phyloP scores from a whole-genome alignment of 2,888 invertebrate genomes.

The Parasteatoda lunata region DNA sequence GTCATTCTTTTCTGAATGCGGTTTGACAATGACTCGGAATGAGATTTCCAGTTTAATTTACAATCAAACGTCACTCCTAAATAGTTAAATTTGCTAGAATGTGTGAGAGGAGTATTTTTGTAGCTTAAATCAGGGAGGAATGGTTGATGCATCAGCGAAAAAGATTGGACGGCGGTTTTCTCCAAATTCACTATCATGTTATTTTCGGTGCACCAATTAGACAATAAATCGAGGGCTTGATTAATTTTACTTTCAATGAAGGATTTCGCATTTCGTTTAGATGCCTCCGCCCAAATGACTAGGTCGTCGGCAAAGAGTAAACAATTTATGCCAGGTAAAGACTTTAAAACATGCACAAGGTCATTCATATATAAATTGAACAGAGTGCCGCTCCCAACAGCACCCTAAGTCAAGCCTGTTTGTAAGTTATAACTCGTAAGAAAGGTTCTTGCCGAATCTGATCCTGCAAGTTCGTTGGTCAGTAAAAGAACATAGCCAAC shows the following conservation, averaged over 20 bases:
- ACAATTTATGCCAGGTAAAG: not conserved
- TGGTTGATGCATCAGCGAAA: not conserved
- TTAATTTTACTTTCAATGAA: not conserved
- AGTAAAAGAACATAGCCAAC: no score
- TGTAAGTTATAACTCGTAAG: no score
- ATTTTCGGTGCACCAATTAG: no score
- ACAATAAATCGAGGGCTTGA: not conserved
- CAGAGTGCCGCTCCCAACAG: not conserved
- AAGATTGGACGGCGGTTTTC: not conserved
- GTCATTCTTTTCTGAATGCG: no score
- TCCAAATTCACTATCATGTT: no score
- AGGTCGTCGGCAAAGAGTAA: not conserved
- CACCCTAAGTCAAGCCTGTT: constrained; percentile 1
- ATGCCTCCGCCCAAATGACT: not conserved
- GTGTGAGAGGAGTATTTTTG: not conserved
- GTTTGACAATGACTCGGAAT: not conserved
- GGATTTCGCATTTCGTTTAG: not conserved
- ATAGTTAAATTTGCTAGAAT: no score
- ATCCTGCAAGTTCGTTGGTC: no score
- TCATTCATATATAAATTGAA: not conserved
- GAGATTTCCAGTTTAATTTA: no score
- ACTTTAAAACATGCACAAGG: not conserved
- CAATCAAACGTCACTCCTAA: no score
- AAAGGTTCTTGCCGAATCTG: no score
- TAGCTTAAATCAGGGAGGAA: no score